These are phyloP conservation scores for Papilio xuthus DNA, from an alignment of 1,140 invertebrate species.

Conservation along the genomic window DNA sequence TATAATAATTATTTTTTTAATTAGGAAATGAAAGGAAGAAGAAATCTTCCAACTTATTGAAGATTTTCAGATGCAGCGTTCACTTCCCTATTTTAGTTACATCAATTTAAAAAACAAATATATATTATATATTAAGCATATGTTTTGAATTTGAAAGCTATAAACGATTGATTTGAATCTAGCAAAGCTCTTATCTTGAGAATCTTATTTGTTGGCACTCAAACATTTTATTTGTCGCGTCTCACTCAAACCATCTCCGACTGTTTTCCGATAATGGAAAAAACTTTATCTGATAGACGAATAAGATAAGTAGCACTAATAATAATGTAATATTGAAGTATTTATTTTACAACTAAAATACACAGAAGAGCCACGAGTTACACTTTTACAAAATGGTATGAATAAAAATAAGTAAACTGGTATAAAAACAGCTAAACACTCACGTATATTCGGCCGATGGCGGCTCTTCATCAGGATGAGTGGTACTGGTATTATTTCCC, in stretches of 20 bases:
- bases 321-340: not conserved
- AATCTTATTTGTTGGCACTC: conserved; percentile 4
- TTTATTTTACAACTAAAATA: not conserved
- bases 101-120: not conserved
- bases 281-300: conserved; percentile 6
- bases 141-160: not conserved
- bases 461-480: no score
- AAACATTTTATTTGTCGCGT: conserved; percentile 24
- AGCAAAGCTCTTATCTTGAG: not conserved
- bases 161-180: not conserved
- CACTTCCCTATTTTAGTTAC: no score
- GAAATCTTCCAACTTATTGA: no score
- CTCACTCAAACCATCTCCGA: conserved; percentile 1
- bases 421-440: no score
- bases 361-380: no score
- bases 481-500: no score
- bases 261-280: conserved; percentile 21
- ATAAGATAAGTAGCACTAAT: not conserved
- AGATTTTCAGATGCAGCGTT: no score
- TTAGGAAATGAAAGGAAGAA: no score
- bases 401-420: no score
- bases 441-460: no score
- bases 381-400: no score
- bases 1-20: no score
- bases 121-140: not conserved